These are phyloP conservation scores for Gari tellinella DNA, from an alignment of 2,888 invertebrate species.

Conservation along the genomic window DNA sequence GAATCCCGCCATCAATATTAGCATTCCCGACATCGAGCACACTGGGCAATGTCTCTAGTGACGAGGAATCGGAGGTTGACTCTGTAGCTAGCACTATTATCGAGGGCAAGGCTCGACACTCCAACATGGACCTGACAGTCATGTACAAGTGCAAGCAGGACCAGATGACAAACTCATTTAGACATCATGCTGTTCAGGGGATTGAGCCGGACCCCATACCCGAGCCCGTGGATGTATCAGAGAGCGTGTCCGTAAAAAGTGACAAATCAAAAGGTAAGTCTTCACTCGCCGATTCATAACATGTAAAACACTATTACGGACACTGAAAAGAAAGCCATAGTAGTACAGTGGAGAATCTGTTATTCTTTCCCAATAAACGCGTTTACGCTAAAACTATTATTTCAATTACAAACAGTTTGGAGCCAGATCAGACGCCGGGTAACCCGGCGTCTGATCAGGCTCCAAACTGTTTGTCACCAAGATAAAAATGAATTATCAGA, in stretches of 20 bases:
- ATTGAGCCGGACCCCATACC: conserved; percentile 2
- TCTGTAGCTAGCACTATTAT: conserved; percentile 44
- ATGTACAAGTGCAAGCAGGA: conserved; percentile 52
- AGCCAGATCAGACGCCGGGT: too few relatives aligned
- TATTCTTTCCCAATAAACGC: too few relatives aligned
- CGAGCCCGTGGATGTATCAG: background rate
- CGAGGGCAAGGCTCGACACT: conserved; percentile 20
- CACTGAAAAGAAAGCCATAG: too few relatives aligned
- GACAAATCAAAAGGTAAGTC: background rate
- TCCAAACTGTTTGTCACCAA: too few relatives aligned
- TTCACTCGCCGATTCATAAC: too few relatives aligned
- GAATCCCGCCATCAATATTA: conserved; percentile 48
- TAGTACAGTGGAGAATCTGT: too few relatives aligned
- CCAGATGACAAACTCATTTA: conserved; percentile 50
- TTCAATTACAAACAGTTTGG: too few relatives aligned
- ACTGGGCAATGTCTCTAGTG: conserved; percentile 44
- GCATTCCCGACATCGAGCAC: conserved; percentile 41
- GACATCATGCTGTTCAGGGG: conserved; percentile 37
- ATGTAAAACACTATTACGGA: too few relatives aligned
- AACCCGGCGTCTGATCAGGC: too few relatives aligned
- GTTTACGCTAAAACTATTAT: too few relatives aligned
- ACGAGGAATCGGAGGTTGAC: conserved; percentile 56
- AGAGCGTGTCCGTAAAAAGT: background rate
- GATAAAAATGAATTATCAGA: too few relatives aligned
- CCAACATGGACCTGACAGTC: conserved; percentile 24